Conservation (phyloP, 35 echinoderm and acorn worm genomes). For the Ophioderma brevispina region DNA sequence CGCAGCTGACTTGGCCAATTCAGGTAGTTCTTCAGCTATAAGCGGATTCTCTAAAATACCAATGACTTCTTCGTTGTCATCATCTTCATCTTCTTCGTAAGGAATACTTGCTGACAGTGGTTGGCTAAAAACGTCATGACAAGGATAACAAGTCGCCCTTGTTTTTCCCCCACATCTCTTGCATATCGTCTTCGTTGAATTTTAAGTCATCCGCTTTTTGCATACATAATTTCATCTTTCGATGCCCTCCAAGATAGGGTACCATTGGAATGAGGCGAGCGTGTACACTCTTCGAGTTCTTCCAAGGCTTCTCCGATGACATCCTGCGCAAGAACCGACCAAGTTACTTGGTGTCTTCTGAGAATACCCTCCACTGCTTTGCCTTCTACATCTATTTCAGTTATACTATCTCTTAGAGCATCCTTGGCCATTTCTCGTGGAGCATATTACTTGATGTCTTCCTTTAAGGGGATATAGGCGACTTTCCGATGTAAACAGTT, state of each 20-base stretch:
- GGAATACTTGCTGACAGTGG: background rate
- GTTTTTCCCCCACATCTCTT: background rate
- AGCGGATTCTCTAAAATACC: slow-evolving; percentile 79
- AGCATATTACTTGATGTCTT: background rate
- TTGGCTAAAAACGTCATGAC: background rate
- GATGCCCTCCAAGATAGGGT: no score
- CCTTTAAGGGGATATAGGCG: background rate
- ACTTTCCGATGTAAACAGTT: no score
- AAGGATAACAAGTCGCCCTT: background rate
- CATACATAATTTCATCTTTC: no score
- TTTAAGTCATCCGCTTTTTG: background rate
- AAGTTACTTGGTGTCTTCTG: background rate
- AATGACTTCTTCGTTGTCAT: slow-evolving; percentile 46
- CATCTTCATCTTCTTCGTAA: slow-evolving; percentile 21
- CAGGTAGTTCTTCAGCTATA: slow-evolving; percentile 38
- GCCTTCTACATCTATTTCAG: background rate
- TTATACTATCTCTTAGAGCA: background rate
- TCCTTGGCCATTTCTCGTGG: background rate
- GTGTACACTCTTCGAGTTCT: background rate
- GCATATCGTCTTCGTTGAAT: background rate
- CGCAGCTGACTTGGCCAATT: background rate
- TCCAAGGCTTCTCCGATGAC: background rate
- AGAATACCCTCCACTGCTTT: background rate
- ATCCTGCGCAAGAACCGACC: background rate
- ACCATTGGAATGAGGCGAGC: no score